These are phyloP conservation scores for Condylostylus longicornis DNA, from an alignment of 1,140 invertebrate genomes.

Conservation along the genomic window DNA sequence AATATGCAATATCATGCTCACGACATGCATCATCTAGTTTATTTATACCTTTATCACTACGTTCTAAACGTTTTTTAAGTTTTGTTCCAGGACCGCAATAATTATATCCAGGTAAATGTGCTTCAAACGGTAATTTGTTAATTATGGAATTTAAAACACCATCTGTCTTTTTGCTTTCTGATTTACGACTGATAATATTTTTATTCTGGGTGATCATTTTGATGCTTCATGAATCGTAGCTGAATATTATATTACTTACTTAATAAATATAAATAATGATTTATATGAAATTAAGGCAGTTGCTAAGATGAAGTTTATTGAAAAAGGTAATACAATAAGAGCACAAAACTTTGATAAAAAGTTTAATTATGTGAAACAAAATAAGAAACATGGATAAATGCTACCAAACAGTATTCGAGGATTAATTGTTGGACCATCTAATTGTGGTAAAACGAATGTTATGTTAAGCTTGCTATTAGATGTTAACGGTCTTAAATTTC, in stretches of 20 bases:
- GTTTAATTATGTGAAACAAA: no score
- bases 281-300: no score
- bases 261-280: no score
- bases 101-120: conserved; percentile 33
- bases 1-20: conserved; percentile 34
- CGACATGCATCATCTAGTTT: conserved; percentile 32
- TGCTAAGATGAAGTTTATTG: no score
- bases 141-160: conserved; percentile 26
- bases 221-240: no score
- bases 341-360: no score
- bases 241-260: no score
- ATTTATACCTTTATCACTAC: conserved; percentile 33
- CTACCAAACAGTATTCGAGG: conserved; percentile 19
- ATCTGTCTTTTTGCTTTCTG: no score
- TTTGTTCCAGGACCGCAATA: conserved; percentile 36
- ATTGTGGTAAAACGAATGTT: conserved; percentile 25
- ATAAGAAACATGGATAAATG: conserved; percentile 16
- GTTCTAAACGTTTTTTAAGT: conserved; percentile 26
- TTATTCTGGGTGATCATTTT: no score
- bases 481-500: conserved; percentile 24
- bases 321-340: no score
- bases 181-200: no score
- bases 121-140: conserved; percentile 32
- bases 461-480: conserved; percentile 20
- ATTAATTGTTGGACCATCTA: conserved; percentile 19